These are phyloP conservation scores for Lordiphosa mommai DNA, from an alignment of 1,140 invertebrate species.

Conservation along the genomic window DNA sequence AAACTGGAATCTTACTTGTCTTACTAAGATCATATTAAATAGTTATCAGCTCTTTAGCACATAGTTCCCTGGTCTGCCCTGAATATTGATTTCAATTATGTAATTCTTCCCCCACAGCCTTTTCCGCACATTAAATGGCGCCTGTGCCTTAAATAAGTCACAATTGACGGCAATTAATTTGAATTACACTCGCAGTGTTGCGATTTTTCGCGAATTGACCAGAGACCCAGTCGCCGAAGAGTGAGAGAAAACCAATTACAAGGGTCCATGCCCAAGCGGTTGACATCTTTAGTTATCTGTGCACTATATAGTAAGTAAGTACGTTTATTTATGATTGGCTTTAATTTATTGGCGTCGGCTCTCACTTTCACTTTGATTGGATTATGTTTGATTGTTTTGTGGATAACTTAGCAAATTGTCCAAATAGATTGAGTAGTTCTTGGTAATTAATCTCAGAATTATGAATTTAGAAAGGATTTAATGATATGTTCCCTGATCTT, in stretches of 20 bases:
- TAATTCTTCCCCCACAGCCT: neutral
- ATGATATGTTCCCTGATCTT: no score
- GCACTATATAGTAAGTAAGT: conserved; percentile 7
- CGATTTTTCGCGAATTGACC: conserved; percentile 58
- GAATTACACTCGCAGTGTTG: conserved; percentile 57
- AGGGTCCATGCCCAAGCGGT: conserved; percentile 35
- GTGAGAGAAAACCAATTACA: conserved; percentile 56
- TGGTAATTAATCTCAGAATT: no score
- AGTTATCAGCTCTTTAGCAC: no score
- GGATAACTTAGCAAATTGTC: no score
- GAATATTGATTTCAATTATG: conserved; percentile 31
- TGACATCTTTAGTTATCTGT: conserved; percentile 47
- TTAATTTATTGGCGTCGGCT: conserved; percentile 71
- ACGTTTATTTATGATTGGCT: conserved; percentile 46
- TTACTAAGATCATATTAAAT: neutral
- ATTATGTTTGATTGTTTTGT: no score
- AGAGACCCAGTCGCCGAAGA: conserved; percentile 26
- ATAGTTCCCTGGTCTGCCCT: neutral
- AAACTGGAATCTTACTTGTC: no score
- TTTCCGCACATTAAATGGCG: conserved; percentile 53
- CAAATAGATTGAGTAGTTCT: no score
- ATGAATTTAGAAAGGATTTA: no score
- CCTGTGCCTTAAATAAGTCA: conserved; percentile 55
- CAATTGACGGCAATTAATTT: conserved; percentile 77
- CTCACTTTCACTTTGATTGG: conserved; percentile 63